These are phyloP conservation scores for Meandrina meandrites DNA, from an alignment of 92 coral and sea anemone genomes.

Conservation along the genomic window DNA sequence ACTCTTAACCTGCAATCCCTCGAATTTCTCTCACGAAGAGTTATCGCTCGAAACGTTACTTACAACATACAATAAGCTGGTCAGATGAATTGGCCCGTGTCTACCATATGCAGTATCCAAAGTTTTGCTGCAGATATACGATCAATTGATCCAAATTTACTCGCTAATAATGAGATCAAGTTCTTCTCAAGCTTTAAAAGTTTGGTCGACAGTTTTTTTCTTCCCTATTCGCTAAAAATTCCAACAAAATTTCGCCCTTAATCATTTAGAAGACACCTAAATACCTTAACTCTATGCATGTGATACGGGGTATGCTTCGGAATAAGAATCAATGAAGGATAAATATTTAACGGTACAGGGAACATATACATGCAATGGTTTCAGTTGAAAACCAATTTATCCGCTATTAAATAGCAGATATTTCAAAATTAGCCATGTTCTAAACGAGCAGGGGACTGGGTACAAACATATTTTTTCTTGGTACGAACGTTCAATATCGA, in stretches of 20 bases:
- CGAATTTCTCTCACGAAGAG: background rate
- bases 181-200: background rate
- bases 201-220: background rate
- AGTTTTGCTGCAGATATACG: background rate
- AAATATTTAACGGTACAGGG: background rate
- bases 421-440: no score
- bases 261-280: background rate
- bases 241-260: background rate
- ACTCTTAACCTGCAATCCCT: no score
- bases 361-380: background rate
- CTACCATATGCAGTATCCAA: background rate
- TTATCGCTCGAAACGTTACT: background rate
- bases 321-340: background rate
- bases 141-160: background rate
- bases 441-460: no score
- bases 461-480: no score
- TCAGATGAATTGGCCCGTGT: background rate
- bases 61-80: background rate
- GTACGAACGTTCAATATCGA: no score
- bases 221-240: background rate
- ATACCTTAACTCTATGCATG: background rate
- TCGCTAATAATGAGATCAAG: no score
- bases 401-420: background rate
- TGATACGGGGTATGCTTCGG: background rate
- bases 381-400: background rate